Base-by-base conservation (phyloP, 2,888 invertebrate genomes). In the Hyalella azteca region DNA sequence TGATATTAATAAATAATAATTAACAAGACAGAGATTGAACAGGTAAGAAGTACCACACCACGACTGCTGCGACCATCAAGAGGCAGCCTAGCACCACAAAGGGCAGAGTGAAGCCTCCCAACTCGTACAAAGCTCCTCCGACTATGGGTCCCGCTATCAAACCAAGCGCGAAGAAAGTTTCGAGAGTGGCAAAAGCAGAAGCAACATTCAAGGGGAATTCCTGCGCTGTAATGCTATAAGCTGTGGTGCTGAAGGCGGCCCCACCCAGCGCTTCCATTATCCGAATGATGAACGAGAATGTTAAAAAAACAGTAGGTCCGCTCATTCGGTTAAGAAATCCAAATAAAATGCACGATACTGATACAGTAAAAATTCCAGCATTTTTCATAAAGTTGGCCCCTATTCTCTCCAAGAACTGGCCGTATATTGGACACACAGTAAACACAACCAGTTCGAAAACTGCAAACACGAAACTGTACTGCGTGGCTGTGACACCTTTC, bases 81-180 rank as follows among this genome's bases (percentile, higher is more conserved):
- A 92, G 90, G 0, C 91, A 91, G 0, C 95, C 95, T 84, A 95
- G 90, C 0, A 94, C 92, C 0, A 92, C 93, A 86, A 96, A 96
- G 0, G 95, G 95, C 4, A 94, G 90, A 0, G 91, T 91, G 87
- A 93, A 95, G 0, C 95, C 95, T 2, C 94, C 95, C 11, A 91
- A 86, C 87, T 92, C 91, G 87, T 93, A 97, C 0, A 97, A 89
- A 0, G 93, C 92, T 0, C 96, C 96, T 0, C 97, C 97, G 13
- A 97, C 91, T 0, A 94, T 94, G 0, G 97, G 97, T 0, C 97
- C 97, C 0, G 95, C 94, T 81, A 96, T 96, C 80, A 96, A 90
- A 92, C 97, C 86, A 91, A 91, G 85, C 0, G 96, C 96, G 87
- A 95, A 95, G 88, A 94, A 95, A 0, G 96, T 94, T 88, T 95